Evolutionary conservation across 37 sponge, comb jelly and placozoan species (phyloP).

Genomic region (Aplysina aerophoba): DNA sequence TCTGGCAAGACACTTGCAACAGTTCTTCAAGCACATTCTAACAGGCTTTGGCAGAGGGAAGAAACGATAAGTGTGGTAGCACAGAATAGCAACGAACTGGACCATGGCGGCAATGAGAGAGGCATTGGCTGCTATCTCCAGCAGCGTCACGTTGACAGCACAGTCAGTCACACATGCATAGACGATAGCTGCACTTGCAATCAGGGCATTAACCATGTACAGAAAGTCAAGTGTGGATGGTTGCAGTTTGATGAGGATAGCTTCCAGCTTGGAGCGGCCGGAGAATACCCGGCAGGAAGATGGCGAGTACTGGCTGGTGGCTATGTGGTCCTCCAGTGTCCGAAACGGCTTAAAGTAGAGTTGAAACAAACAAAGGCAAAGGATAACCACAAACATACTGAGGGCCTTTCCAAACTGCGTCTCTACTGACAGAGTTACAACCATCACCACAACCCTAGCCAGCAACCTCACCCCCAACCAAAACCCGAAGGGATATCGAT

Average conservation of each 20-base stretch:
- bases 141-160: neutral
- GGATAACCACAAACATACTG: neutral
- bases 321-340: neutral
- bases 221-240: neutral
- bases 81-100: neutral
- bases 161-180: too few species aligned
- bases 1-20: too few species aligned
- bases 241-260: neutral
- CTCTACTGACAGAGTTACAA: too few species aligned
- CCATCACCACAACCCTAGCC: neutral
- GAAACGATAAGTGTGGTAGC: neutral
- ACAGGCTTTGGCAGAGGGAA: neutral
- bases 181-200: neutral
- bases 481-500: slow-evolving; percentile 10
- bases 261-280: too few species aligned
- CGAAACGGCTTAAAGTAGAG: neutral
- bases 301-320: neutral
- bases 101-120: neutral
- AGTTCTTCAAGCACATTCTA: too few species aligned
- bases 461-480: slow-evolving; percentile 18
- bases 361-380: neutral
- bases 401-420: neutral
- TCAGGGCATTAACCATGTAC: neutral
- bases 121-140: neutral
- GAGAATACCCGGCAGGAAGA: neutral